Conservation (phyloP, 2,888 invertebrate species). For the Brachycybe producta region DNA sequence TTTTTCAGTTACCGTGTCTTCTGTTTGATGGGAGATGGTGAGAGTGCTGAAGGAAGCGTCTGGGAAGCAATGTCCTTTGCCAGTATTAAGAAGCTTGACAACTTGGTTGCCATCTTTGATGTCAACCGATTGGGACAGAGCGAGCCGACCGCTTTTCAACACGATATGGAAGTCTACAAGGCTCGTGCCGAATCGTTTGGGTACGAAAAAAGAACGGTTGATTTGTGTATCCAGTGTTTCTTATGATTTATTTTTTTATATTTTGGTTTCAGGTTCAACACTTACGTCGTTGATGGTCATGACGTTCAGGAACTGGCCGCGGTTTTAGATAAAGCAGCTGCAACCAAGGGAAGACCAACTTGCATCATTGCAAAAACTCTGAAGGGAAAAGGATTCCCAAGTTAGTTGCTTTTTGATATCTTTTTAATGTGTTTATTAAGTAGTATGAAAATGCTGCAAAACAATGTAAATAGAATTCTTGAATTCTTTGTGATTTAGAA, state of each 20-base stretch:
- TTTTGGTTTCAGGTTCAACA: constrained; percentile 42
- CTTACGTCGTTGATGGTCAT: constrained; percentile 90
- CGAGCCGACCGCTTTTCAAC: constrained; percentile 84
- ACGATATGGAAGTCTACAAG: constrained; percentile 75
- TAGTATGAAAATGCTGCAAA: no score
- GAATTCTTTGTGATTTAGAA: background rate
- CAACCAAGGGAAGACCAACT: constrained; percentile 67
- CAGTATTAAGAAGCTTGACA: constrained; percentile 86
- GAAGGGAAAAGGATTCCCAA: constrained; percentile 61
- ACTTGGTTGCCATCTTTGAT: constrained; percentile 92
- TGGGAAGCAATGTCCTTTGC: constrained; percentile 97
- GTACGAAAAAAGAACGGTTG: constrained; percentile 28
- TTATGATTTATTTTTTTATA: background rate
- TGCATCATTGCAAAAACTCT: constrained; percentile 90
- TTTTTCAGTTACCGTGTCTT: constrained; percentile 57
- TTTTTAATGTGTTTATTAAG: background rate
- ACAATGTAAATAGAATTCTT: background rate
- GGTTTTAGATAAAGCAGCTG: constrained; percentile 67
- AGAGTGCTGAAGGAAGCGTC: constrained; percentile 93
- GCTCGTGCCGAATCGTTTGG: constrained; percentile 81
- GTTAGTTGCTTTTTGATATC: constrained; percentile 27
- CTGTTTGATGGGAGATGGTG: constrained; percentile 94
- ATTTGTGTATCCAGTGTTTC: background rate
- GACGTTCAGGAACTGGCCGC: constrained; percentile 80
- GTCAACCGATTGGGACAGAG: constrained; percentile 96